These are phyloP conservation scores for Acromyrmex echinatior DNA, from an alignment of 1,140 invertebrate species.

Conservation along the genomic window DNA sequence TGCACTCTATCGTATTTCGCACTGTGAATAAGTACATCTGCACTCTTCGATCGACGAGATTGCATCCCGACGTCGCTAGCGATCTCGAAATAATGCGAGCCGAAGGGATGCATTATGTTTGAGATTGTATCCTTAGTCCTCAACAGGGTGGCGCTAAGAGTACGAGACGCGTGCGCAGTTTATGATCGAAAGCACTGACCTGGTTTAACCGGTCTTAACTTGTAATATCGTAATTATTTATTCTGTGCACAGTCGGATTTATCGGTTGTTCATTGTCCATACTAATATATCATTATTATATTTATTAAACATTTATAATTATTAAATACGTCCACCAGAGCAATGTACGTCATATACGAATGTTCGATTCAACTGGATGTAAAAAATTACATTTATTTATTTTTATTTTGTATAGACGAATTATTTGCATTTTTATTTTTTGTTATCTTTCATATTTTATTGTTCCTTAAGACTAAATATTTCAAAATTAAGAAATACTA, in stretches of 20 bases:
- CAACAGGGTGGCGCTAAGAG: constrained; percentile 82
- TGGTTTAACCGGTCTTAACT: constrained; percentile 83
- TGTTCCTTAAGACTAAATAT: not conserved
- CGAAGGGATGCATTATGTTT: constrained; percentile 83
- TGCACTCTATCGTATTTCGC: constrained; percentile 39
- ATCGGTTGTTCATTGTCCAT: constrained; percentile 18
- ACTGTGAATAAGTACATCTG: constrained; percentile 36
- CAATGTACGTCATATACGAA: too few species aligned
- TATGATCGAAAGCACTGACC: constrained; percentile 86
- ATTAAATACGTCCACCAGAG: not conserved
- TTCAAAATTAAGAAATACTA: not conserved
- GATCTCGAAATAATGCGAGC: constrained; percentile 78
- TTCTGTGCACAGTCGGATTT: constrained; percentile 37
- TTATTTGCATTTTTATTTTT: not conserved
- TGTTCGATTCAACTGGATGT: not conserved
- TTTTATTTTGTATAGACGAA: not conserved
- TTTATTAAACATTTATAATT: constrained; percentile 21
- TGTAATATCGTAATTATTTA: constrained; percentile 62
- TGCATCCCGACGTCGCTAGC: constrained; percentile 67
- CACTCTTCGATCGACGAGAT: constrained; percentile 55
- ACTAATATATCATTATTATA: constrained; percentile 29
- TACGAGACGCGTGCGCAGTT: constrained; percentile 82
- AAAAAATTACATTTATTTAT: constrained; percentile 6
- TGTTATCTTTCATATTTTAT: constrained; percentile 8
- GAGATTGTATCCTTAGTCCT: constrained; percentile 82